These are phyloP conservation scores for Hippopotamus amphibius DNA, from an alignment of 2,113 vertebrate genomes.

Conservation along the genomic window DNA sequence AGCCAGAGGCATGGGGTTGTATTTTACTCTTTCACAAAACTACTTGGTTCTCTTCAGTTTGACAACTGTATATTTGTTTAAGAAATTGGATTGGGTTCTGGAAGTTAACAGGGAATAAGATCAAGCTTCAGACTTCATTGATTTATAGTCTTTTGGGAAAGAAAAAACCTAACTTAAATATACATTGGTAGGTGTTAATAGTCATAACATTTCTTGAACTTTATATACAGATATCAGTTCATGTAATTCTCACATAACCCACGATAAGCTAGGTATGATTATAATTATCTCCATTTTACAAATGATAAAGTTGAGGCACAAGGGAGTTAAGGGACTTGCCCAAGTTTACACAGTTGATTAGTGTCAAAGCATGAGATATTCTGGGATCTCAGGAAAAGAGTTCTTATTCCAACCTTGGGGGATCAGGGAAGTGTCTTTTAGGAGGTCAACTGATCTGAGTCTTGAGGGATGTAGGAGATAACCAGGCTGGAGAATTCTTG, in stretches of 20 bases:
- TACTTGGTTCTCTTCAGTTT: not conserved
- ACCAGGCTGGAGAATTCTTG: not conserved
- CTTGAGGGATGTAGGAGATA: not conserved
- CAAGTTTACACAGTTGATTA: not conserved
- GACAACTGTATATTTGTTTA: not conserved
- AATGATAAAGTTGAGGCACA: not conserved
- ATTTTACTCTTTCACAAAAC: not conserved
- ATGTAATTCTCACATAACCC: not conserved
- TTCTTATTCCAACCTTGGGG: not conserved
- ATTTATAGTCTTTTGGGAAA: not conserved
- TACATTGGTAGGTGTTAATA: not conserved
- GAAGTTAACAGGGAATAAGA: not conserved
- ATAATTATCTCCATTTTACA: not conserved
- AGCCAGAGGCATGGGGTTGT: not conserved
- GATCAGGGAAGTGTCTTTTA: not conserved
- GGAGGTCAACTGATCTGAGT: not conserved
- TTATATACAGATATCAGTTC: not conserved
- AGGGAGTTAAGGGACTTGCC: not conserved
- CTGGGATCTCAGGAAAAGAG: not conserved
- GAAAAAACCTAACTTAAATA: not conserved
- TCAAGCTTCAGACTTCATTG: not conserved
- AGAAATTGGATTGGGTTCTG: not conserved
- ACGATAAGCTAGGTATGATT: not conserved
- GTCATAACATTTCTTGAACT: not conserved
- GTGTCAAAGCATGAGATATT: not conserved